These are phyloP conservation scores for Clunio marinus DNA, from an alignment of 2,888 invertebrate genomes.

Conservation along the genomic window DNA sequence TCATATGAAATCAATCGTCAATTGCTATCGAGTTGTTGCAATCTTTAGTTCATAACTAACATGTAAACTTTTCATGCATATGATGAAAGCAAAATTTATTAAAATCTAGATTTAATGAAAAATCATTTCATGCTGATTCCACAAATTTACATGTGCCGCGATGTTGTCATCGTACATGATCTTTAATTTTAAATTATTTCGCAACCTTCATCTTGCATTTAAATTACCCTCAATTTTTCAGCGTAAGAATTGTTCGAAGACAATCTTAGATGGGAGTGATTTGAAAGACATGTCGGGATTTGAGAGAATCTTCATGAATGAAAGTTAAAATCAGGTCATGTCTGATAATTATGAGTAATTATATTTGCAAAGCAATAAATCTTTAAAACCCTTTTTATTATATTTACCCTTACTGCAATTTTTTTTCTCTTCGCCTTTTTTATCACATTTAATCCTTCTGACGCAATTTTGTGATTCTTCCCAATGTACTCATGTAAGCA, in stretches of 20 bases:
- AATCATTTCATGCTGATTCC: constrained; percentile 16
- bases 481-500: neutral
- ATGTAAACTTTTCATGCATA: neutral
- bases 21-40: neutral
- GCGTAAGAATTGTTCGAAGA: no score
- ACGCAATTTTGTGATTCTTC: neutral
- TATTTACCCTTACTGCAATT: no score
- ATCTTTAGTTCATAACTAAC: neutral
- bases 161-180: neutral
- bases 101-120: constrained; percentile 1
- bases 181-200: neutral
- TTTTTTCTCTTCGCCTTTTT: no score
- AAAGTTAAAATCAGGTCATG: no score
- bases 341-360: constrained; percentile 39
- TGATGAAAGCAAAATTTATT: neutral
- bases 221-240: neutral
- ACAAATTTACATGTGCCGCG: neutral
- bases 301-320: no score
- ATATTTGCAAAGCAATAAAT: constrained; percentile 39
- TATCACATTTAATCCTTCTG: no score
- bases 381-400: constrained; percentile 32
- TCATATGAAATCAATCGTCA: neutral
- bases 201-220: neutral
- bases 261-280: no score
- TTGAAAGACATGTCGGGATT: no score